Evolutionary conservation across 2,888 invertebrate genomes (phyloP).

Genomic region (Zygothrica quintamaculata): DNA sequence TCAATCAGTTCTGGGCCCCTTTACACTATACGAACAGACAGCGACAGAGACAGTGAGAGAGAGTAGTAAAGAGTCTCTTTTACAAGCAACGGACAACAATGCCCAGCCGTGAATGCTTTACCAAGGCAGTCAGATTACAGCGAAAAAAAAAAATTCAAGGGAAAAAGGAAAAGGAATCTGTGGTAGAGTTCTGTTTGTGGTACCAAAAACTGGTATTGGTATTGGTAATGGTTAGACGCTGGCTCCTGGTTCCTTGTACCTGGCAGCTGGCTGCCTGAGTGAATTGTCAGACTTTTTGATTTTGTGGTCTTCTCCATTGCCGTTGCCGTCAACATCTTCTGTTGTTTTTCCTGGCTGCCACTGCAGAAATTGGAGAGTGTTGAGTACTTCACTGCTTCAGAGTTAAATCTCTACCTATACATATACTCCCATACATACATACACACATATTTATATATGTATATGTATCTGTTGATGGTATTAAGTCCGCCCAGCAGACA

Average conservation of each 20-base stretch:
- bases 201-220: no score
- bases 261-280: slow-evolving; percentile 18
- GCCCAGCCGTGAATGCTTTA: slow-evolving; percentile 52
- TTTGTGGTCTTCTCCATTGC: slow-evolving; percentile 38
- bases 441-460: background rate
- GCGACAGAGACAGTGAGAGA: no score
- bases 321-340: background rate
- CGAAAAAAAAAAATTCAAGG: no score
- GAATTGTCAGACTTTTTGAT: slow-evolving; percentile 63
- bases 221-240: background rate
- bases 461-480: slow-evolving; percentile 32
- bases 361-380: slow-evolving; percentile 33
- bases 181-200: background rate
- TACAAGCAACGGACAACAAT: slow-evolving; percentile 43
- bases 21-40: no score
- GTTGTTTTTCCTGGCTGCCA: background rate
- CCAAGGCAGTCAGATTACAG: background rate
- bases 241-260: background rate
- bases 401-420: slow-evolving; percentile 35
- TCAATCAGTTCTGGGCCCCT: slow-evolving; percentile 67
- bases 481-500: slow-evolving; percentile 21
- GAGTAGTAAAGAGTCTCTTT: background rate
- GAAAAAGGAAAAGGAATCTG: no score
- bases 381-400: slow-evolving; percentile 36
- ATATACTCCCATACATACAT: no score